Percentiles rank a stretch among this genome's conserved stretches.
phyloP scores from a whole-genome alignment of 2,797 vertebrate species.

The Sebastolobus alascanus region DNA sequence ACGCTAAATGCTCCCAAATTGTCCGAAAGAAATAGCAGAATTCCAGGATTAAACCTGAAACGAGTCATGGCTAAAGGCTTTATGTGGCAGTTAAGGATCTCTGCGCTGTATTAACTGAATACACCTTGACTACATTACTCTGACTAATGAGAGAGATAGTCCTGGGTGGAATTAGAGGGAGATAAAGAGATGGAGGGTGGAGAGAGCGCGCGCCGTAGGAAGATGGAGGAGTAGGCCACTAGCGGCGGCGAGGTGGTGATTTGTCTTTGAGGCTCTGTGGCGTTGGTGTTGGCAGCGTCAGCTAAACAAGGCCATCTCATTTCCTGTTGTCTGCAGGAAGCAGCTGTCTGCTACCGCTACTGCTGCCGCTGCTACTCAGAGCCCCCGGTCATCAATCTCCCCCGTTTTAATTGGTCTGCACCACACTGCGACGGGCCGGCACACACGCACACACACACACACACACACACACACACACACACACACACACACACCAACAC shows the following conservation, averaged over 20 bases:
- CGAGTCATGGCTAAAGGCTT: neutral
- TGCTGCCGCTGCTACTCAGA: conserved; percentile 68
- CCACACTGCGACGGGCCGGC: conserved; percentile 66
- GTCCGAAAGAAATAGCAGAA: neutral
- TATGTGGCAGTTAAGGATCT: conserved; percentile 13
- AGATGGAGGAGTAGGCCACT: conserved; percentile 65
- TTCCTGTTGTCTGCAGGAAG: conserved; percentile 88
- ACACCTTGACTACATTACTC: conserved; percentile 44
- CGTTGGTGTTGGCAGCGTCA: conserved; percentile 77
- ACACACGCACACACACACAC: conserved; percentile 27
- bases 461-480: conserved; percentile 18
- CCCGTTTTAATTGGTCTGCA: conserved; percentile 85
- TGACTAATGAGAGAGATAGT: conserved; percentile 59
- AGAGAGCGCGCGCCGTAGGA: conserved; percentile 47
- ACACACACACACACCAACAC: neutral
- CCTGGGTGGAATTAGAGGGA: conserved; percentile 50
- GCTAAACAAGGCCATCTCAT: conserved; percentile 86
- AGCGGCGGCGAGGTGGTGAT: conserved; percentile 75
- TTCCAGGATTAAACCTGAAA: neutral
- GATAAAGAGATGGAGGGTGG: conserved; percentile 62
- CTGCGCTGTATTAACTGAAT: conserved; percentile 16
- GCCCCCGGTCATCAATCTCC: conserved; percentile 85
- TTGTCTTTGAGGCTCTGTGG: conserved; percentile 81
- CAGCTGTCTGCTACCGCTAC: conserved; percentile 77
- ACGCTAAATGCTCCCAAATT: neutral